Evolutionary conservation across 2,113 vertebrate species (phyloP), one percentile per base, ranked within the genome.

Genomic region (Ondatra zibethicus): DNA sequence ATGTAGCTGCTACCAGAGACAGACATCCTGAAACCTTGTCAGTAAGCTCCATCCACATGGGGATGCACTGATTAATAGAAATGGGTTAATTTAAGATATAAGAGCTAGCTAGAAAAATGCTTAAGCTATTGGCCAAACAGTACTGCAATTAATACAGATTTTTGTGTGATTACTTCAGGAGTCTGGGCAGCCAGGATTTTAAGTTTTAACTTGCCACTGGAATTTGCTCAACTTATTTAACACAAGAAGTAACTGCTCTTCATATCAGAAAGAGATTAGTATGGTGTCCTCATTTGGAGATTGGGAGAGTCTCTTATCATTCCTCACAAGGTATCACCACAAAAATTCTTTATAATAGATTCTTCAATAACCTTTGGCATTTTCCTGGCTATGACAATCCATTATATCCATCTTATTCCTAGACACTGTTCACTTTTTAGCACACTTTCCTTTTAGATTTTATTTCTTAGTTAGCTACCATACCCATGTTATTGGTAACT

Each of bases 331-430:
- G 16, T 50, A 33, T 47, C n/a, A 27, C 6, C 39, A 61, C 31
- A 9, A n/a, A 92, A 89, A 47, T 86, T 65, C 11, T 92, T 80
- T 13, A 73, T 36, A 72, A 96, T 47, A 84, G n/a, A 88, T 84
- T 91, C 11, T 9, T 39, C 27, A 52, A n/a, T 27, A 94, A 88
- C 27, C 0, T 50, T 50, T 78, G n/a, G 13, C 23, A 61, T 77
- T 73, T 90, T 76, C 3, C 36, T 45, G 81, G 19, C n/a, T 85
- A 42, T 77, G 11, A 39, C 5, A 55, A 39, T 82, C 52, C 7
- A 29, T 39, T 5, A 13, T 23, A n/a, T 33, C 4, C 50, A 82
- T n/a, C 36, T 5, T 61, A 82, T 5, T 82, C 12, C 21, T 23
- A 81, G 50, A n/a, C 5, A 82, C 1, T 82, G 21, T 13, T 82